Evolutionary conservation across 2,888 invertebrate species (phyloP), one percentile per base, ranked within the genome.

Genomic region (Helicoverpa assulta): DNA sequence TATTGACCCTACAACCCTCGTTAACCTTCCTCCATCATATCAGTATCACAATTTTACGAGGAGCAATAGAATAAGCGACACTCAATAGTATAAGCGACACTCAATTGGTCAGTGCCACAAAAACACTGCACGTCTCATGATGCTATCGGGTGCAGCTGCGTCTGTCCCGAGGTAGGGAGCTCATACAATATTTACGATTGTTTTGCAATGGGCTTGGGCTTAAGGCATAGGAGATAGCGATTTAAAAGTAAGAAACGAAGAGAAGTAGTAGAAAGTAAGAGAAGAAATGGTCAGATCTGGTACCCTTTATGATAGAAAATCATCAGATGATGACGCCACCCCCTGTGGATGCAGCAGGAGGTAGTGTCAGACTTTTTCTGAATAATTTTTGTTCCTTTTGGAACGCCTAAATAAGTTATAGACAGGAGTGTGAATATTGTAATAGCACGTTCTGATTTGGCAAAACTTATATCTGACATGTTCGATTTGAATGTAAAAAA

Each of bases 151-250:
- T 87, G 68, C 92, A 92, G 90, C 89, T 87, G 87, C 77, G 75
- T 61, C 63, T 55, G 67, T 82, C 77, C 75, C 78, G 79, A 87
- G 84, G 88, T 88, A 89, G 89, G 88, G 83, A 89, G 89, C 88
- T 91, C 89, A 89, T 93, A 86, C 89, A 91, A 91, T 92, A 93
- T 93, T 93, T 92, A 93, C 90, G 88, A 90, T 90, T 89, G 90
- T 88, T 87, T 86, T 82, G 81, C 82, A 66, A 66, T 80, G 19
- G 59, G 33, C n/a, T 54, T 4, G 4, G 47, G 59, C n/a, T 6
- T 7, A 73, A 58, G 29, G 1, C 0, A 51, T 1, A 56, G 18
- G 50, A 64, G n/a, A 2, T 7, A 66, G 73, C 65, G 65, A n/a
- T 19, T 51, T 19, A 0, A 43, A 43, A 43, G 14, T 43, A 40